Evolutionary conservation across 2,888 invertebrate genomes (phyloP).

Genomic region (Cerastoderma edule): DNA sequence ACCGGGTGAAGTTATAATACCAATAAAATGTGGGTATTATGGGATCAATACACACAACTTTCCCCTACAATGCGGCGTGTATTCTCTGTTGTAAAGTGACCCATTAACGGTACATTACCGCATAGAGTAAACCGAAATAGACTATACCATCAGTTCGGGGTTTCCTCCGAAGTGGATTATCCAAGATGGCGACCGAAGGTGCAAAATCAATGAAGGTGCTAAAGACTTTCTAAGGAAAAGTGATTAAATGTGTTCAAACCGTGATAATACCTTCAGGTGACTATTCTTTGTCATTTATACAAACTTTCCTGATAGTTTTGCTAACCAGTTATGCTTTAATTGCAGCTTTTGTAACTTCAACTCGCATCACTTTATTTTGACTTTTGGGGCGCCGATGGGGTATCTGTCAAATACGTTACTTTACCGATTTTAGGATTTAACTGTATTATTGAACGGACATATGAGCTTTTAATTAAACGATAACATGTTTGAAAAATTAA

Average conservation of each 20-base stretch:
- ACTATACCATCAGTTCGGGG: conserved; percentile 29
- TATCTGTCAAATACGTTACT: conserved; percentile 8
- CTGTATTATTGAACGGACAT: no score
- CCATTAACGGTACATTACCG: not conserved
- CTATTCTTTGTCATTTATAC: not conserved
- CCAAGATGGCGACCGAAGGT: conserved; percentile 58
- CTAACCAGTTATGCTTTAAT: not conserved
- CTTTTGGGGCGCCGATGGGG: conserved; percentile 20
- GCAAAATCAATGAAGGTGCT: conserved; percentile 45
- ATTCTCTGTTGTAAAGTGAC: conserved; percentile 27
- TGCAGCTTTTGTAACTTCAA: conserved; percentile 15
- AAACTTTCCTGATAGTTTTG: not conserved
- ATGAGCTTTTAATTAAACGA: no score
- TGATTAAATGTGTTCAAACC: not conserved
- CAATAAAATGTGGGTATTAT: no score
- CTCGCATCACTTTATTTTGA: conserved; percentile 15
- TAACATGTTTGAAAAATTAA: no score
- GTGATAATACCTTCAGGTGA: conserved; percentile 12
- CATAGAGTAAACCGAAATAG: conserved; percentile 28
- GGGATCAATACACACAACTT: no score
- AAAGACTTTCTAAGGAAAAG: conserved; percentile 26
- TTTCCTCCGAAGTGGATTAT: conserved; percentile 44
- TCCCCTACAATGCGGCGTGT: not conserved
- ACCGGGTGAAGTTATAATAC: no score
- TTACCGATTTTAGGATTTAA: no score